These are phyloP conservation scores for Leguminivora glycinivorella DNA, from an alignment of 1,140 invertebrate species.

Conservation along the genomic window DNA sequence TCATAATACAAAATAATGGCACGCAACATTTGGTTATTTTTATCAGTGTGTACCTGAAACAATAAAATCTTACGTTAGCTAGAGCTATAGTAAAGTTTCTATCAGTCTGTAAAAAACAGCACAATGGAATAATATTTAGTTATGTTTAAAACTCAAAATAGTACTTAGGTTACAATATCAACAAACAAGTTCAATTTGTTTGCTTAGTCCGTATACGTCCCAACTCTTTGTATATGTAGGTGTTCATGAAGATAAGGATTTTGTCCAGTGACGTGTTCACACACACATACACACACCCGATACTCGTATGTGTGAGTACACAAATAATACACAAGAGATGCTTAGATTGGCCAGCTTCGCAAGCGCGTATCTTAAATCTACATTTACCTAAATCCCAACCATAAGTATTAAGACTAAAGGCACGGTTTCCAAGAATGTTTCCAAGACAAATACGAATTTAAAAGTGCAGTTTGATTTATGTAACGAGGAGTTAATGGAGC, in stretches of 20 bases:
- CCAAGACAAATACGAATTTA: not conserved
- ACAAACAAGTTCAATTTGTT: not conserved
- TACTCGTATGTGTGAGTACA: not conserved
- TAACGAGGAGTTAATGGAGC: slow-evolving; percentile 16
- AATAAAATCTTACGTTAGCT: not conserved
- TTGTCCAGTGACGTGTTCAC: not conserved
- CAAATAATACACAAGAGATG: not conserved
- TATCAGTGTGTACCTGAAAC: not conserved
- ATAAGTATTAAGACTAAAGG: not conserved
- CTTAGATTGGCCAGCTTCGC: not conserved
- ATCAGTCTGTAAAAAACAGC: too few relatives aligned
- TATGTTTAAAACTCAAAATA: too few relatives aligned
- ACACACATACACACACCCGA: not conserved
- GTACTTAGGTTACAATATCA: too few relatives aligned
- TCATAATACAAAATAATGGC: not conserved
- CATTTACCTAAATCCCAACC: not conserved
- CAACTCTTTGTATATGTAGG: not conserved
- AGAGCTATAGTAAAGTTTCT: too few relatives aligned
- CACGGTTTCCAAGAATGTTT: not conserved
- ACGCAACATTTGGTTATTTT: too few relatives aligned
- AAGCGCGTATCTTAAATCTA: not conserved
- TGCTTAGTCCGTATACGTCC: not conserved
- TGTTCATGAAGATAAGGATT: not conserved
- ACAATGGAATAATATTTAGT: too few relatives aligned
- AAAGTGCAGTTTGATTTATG: not conserved